Evolutionary conservation across 2,888 invertebrate species (phyloP).

Genomic region (Sthenelais limicola): DNA sequence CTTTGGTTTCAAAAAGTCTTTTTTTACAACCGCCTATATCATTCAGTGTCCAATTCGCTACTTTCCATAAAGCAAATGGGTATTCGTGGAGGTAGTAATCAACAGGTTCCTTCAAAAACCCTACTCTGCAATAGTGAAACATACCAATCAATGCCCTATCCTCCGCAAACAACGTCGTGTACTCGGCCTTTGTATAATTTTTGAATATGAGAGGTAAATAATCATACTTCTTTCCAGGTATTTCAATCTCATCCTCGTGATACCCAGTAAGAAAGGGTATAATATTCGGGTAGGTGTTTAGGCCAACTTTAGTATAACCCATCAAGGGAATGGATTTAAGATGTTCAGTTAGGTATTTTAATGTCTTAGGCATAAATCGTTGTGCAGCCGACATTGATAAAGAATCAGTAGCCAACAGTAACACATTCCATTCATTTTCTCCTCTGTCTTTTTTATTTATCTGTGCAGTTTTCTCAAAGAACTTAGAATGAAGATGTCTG

Average conservation of each 20-base stretch:
- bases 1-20: too few species aligned
- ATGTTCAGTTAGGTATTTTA: neutral
- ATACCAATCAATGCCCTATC: neutral
- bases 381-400: neutral
- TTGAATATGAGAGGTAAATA: slow-evolving; percentile 1
- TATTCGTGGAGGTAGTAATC: neutral
- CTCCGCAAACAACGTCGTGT: slow-evolving; percentile 6
- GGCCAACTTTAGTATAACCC: slow-evolving; percentile 11
- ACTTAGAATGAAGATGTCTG: too few species aligned
- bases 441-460: too few species aligned
- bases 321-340: neutral
- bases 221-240: neutral
- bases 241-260: neutral
- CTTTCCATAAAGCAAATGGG: neutral
- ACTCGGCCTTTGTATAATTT: neutral
- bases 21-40: too few species aligned
- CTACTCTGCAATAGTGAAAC: neutral
- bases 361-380: neutral
- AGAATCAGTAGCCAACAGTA: neutral
- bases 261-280: slow-evolving; percentile 10
- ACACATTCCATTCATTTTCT: too few species aligned
- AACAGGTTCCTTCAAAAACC: neutral
- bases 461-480: too few species aligned
- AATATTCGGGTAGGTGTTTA: slow-evolving; percentile 17
- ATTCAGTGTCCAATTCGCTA: too few species aligned